phyloP scores from a whole-genome alignment of 2,797 vertebrate species.

The Streptopelia turtur region DNA sequence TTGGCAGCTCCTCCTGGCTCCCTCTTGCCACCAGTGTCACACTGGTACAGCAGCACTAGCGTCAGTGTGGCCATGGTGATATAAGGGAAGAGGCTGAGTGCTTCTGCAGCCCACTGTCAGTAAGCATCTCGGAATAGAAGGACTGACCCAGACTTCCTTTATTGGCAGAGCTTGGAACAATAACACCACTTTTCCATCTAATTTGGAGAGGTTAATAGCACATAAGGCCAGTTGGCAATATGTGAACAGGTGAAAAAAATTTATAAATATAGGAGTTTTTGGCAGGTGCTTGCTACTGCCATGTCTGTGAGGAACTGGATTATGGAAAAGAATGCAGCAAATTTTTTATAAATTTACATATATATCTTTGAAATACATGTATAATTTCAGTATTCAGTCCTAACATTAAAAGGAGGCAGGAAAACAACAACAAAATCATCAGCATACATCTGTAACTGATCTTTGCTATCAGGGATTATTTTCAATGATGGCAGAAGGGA shows the following conservation, averaged over 20 bases:
- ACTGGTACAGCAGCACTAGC: not conserved
- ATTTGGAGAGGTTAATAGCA: rapidly evolving
- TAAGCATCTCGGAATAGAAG: not conserved
- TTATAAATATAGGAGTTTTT: not conserved
- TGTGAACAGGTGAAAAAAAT: not conserved
- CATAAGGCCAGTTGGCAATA: not conserved
- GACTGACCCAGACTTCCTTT: not conserved
- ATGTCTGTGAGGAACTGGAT: not conserved
- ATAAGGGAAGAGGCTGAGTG: not conserved
- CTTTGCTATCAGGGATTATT: not conserved
- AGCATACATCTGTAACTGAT: not conserved
- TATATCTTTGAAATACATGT: not conserved
- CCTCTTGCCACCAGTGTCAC: too few species aligned
- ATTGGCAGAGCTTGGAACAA: not conserved
- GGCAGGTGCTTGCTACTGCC: not conserved
- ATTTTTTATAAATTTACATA: not conserved
- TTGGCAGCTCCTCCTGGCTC: not conserved
- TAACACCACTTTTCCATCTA: not conserved
- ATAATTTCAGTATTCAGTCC: not conserved
- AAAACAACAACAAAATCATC: not conserved
- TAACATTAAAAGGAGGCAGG: not conserved
- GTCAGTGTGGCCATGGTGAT: rapidly evolving
- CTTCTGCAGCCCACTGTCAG: not conserved
- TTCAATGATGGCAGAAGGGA: not conserved
- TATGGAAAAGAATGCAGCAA: not conserved